Evolutionary conservation across 1,140 invertebrate genomes (phyloP).

Genomic region (Acyrthosiphon pisum): DNA sequence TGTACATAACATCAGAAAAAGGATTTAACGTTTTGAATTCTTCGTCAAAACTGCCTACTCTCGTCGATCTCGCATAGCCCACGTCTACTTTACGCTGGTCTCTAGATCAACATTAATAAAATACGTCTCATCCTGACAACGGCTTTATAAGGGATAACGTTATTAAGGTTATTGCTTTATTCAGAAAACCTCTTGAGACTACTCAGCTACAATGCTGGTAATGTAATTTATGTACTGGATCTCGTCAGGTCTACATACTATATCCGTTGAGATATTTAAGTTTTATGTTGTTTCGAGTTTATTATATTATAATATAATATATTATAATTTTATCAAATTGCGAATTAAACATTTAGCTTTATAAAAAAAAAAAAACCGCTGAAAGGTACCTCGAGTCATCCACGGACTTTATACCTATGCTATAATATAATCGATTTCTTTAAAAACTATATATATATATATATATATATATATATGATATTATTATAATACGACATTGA

Average conservation of each 20-base stretch:
- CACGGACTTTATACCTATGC: not conserved
- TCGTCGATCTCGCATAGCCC: not conserved
- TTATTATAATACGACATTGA: not conserved
- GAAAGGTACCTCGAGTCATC: not conserved
- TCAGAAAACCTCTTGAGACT: slow-evolving; percentile 23
- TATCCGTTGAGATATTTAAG: not conserved
- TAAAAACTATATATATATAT: too few relatives aligned
- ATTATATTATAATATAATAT: not conserved
- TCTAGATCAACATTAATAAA: slow-evolving; percentile 36
- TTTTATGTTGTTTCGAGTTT: not conserved
- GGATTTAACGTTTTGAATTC: slow-evolving; percentile 42
- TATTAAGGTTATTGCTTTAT: slow-evolving; percentile 33
- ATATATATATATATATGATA: too few relatives aligned
- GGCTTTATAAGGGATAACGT: slow-evolving; percentile 26
- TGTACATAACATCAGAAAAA: not conserved
- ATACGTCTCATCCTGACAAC: slow-evolving; percentile 41
- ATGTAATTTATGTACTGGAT: slow-evolving; percentile 1
- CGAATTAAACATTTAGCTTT: not conserved
- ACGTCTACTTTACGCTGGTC: not conserved
- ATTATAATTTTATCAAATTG: not conserved
- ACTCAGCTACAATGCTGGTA: not conserved
- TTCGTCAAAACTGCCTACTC: slow-evolving; percentile 1
- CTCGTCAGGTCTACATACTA: not conserved
- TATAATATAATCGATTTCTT: not conserved
- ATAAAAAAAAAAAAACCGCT: not conserved